Evolutionary conservation across 2,888 invertebrate species (phyloP).

Genomic region (Minunthozetes semirufus): DNA sequence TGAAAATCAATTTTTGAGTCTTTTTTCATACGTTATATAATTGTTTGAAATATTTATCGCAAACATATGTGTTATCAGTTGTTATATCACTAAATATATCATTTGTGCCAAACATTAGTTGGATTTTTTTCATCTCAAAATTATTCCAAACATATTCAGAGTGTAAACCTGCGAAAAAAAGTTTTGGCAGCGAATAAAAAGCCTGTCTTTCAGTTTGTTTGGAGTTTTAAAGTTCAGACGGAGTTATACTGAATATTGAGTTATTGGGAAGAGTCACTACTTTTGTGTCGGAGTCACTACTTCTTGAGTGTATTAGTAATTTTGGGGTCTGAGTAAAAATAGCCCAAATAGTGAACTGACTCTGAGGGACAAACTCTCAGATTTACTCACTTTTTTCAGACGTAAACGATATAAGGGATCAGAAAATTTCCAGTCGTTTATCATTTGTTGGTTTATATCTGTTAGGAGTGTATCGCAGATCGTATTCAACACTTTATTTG

Average conservation of each 20-base stretch:
- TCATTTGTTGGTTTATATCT: not conserved
- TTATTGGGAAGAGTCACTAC: no score
- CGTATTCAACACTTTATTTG: not conserved
- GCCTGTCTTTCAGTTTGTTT: not conserved
- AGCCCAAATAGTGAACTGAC: not conserved
- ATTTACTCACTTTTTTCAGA: not conserved
- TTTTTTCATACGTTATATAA: not conserved
- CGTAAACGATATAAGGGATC: not conserved
- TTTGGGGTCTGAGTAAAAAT: not conserved
- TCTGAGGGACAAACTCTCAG: not conserved
- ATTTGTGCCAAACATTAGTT: not conserved
- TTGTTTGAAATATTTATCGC: not conserved
- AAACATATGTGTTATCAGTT: constrained; percentile 4
- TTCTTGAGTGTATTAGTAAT: no score
- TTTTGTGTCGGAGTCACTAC: no score
- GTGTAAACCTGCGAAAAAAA: not conserved
- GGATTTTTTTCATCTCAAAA: not conserved
- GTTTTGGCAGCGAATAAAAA: constrained; percentile 3
- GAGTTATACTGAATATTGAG: not conserved
- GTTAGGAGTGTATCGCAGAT: not conserved
- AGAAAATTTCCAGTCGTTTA: not conserved
- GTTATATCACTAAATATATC: not conserved
- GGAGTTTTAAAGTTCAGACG: not conserved
- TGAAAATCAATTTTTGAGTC: not conserved
- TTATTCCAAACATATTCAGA: not conserved